These are phyloP conservation scores for Esox masquinongy DNA, from an alignment of 2,797 vertebrate species.

Conservation along the genomic window DNA sequence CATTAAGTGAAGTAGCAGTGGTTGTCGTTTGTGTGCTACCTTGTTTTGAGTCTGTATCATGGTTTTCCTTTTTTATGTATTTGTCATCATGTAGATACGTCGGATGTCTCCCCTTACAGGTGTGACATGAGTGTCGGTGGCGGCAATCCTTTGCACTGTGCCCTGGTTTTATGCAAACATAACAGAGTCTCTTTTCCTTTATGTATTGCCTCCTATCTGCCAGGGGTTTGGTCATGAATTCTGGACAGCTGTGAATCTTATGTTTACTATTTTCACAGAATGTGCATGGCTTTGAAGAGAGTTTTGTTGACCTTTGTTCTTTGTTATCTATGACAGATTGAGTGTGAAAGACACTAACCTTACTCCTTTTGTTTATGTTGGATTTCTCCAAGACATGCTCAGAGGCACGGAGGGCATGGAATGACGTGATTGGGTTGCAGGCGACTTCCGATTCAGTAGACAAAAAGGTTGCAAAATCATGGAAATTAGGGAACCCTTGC, in stretches of 20 bases:
- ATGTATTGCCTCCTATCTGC: slow-evolving; percentile 11
- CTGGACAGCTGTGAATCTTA: slow-evolving; percentile 6
- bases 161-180: slow-evolving; percentile 22
- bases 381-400: not conserved
- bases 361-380: not conserved
- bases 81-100: slow-evolving; percentile 17
- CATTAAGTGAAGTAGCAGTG: slow-evolving; percentile 9
- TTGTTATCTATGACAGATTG: slow-evolving; percentile 21
- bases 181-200: slow-evolving; percentile 23
- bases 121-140: slow-evolving; percentile 14
- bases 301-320: slow-evolving; percentile 1
- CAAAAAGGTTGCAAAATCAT: slow-evolving; percentile 15
- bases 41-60: not conserved
- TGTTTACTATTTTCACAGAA: slow-evolving; percentile 14
- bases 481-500: slow-evolving; percentile 8
- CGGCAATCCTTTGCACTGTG: slow-evolving; percentile 17
- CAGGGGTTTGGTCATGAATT: slow-evolving; percentile 19
- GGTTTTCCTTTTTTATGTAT: not conserved
- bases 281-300: not conserved
- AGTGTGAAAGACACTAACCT: slow-evolving; percentile 15
- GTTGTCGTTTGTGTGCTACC: not conserved
- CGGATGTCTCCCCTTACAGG: slow-evolving; percentile 23
- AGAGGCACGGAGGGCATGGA: not conserved
- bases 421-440: slow-evolving; percentile 18
- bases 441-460: slow-evolving; percentile 17